These are phyloP conservation scores for Typhlichthys subterraneus DNA, from an alignment of 2,797 vertebrate genomes.

Conservation along the genomic window DNA sequence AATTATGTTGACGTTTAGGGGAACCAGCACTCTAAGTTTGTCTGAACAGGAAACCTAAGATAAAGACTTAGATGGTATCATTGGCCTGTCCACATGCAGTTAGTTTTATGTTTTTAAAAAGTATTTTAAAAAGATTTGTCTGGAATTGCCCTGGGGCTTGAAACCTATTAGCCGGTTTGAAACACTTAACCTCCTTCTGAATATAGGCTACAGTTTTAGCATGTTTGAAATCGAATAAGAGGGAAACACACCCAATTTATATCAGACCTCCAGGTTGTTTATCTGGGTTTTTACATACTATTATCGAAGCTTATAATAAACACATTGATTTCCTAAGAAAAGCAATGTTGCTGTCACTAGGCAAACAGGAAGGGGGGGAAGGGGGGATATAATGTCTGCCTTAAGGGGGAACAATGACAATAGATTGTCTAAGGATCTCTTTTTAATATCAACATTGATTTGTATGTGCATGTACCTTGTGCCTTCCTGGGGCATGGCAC, in stretches of 20 bases:
- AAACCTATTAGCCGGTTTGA: no score
- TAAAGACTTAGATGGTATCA: background rate
- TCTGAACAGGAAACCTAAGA: constrained; percentile 12
- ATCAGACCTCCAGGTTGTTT: constrained; percentile 22
- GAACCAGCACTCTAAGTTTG: constrained; percentile 56
- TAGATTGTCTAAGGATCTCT: constrained; percentile 40
- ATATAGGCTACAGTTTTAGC: background rate
- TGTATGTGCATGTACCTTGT: constrained; percentile 31
- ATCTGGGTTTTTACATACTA: constrained; percentile 44
- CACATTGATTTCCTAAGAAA: constrained; percentile 59
- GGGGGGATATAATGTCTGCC: constrained; percentile 51
- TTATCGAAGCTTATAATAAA: constrained; percentile 53
- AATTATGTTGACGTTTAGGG: constrained; percentile 85
- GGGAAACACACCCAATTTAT: constrained; percentile 14
- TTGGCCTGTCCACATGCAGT: background rate
- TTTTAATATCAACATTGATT: constrained; percentile 45
- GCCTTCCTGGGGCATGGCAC: constrained; percentile 25
- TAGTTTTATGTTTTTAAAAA: background rate
- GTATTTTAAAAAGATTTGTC: no score
- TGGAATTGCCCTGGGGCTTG: no score
- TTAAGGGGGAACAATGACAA: constrained; percentile 59
- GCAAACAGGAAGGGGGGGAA: constrained; percentile 2
- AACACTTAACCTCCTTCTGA: no score
- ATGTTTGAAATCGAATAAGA: no score
- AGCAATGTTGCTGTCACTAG: constrained; percentile 48